Evolutionary conservation across 2,797 vertebrate species (phyloP).

Genomic region (Phyllotis vaccarum): DNA sequence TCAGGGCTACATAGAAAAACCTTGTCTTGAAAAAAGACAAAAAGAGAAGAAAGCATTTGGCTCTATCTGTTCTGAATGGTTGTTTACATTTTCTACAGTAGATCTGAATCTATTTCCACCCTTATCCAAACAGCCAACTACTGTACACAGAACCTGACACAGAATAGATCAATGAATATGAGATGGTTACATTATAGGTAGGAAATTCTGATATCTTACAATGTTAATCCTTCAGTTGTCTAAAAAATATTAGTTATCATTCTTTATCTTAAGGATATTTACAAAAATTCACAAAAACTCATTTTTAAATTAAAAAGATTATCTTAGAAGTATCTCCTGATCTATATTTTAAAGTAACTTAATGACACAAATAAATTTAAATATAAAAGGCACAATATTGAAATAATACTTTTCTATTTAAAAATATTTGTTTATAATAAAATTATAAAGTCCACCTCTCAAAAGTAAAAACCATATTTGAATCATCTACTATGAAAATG

Average conservation of each 20-base stretch:
- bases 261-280: conserved; percentile 34
- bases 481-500: conserved; percentile 85
- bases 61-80: conserved; percentile 4
- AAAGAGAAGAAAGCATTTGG: background rate
- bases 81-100: background rate
- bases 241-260: background rate
- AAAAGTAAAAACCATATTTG: conserved; percentile 85
- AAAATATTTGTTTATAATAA: conserved; percentile 97
- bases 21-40: background rate
- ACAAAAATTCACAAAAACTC: conserved; percentile 54
- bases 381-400: conserved; percentile 98
- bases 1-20: background rate
- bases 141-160: background rate
- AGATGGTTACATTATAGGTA: conserved; percentile 25
- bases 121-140: conserved; percentile 8
- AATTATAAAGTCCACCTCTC: conserved; percentile 90
- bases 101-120: background rate
- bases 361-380: conserved; percentile 92
- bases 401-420: conserved; percentile 97
- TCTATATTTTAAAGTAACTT: conserved; percentile 87
- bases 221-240: conserved; percentile 30
- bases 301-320: conserved; percentile 60
- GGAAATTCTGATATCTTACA: conserved; percentile 37
- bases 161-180: background rate
- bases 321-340: conserved; percentile 3